A percentile compares a stretch with the other conserved stretches of the same genome.
Evolutionary conservation across 2,888 invertebrate genomes (phyloP).

Genomic region (Drosophila peninsularis): DNA sequence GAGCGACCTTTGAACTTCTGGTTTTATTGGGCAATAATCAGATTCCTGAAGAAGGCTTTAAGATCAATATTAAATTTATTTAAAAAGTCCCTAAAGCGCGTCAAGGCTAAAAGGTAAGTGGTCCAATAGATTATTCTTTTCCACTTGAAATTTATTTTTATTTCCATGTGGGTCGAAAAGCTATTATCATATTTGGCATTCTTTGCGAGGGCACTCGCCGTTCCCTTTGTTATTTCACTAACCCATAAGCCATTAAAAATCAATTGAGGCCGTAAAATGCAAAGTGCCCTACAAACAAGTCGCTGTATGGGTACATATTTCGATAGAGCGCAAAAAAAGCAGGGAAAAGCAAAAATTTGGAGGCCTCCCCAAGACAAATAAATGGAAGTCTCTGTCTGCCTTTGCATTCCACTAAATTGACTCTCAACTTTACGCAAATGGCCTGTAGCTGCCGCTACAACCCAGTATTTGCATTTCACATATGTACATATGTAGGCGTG

Average conservation of each 20-base stretch:
- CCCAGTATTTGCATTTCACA: conserved; percentile 17
- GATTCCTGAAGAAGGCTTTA: conserved; percentile 30
- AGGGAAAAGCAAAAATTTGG: conserved; percentile 10
- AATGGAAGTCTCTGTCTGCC: conserved; percentile 42
- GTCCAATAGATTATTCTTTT: not conserved
- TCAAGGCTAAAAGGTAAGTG: not conserved
- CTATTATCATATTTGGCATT: conserved; percentile 51
- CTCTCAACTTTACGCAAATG: conserved; percentile 56
- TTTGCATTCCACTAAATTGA: conserved; percentile 71
- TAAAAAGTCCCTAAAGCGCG: not conserved
- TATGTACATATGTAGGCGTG: conserved; percentile 10
- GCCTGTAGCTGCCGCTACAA: conserved; percentile 29
- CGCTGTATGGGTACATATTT: conserved; percentile 22
- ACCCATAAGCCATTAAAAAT: conserved; percentile 69
- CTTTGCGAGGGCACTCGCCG: conserved; percentile 36
- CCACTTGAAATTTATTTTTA: conserved; percentile 8
- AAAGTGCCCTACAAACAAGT: conserved; percentile 44
- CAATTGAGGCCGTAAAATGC: conserved; percentile 64
- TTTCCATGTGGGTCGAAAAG: conserved; percentile 28
- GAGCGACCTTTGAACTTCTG: conserved; percentile 28
- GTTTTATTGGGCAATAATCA: conserved; percentile 42
- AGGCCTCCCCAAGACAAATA: conserved; percentile 34
- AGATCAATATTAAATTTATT: conserved; percentile 10
- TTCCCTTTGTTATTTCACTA: conserved; percentile 52
- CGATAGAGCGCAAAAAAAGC: not conserved